Base-by-base conservation (phyloP, 2,113 vertebrate species). In the Grammatotria lemairii region DNA sequence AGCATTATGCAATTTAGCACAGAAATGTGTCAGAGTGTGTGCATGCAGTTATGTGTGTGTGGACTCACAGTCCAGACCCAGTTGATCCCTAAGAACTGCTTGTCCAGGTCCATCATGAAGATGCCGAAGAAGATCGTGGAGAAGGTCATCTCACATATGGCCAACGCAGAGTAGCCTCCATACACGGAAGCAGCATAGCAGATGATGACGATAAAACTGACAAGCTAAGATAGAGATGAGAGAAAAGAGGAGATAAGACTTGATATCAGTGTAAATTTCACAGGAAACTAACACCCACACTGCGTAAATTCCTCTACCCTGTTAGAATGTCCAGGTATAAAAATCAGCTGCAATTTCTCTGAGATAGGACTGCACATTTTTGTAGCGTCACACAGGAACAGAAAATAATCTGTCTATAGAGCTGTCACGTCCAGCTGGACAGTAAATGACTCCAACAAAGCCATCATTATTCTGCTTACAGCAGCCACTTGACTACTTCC, bases 21-120 rank as follows among this genome's bases (percentile, higher is more conserved):
- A 47, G 2, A 19, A 10, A 47, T 47, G 33, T 45, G 8, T 45
- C 5, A 2, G 16, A 1, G 55, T 0, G n/a, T 54, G 19, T 40
- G 21, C 14, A 53, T 51, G 28, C 0, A 5, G 8, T 63, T 13
- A 10, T 73, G 40, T 16, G 23, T 31, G 21, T 12, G n/a, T 0
- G 2, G 26, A 96, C 97, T 97, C 84, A 97, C 97, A 11, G 4
- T 96, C 97, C 97, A 97, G 28, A 93, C 2, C 97, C 97, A 97
- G 95, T 93, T 94, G 86, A 97, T 19, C 45, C 78, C 2, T 21
- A 5, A 5, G 57, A 97, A 1, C 93, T 96, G 94, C 90, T 97
- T 96, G 92, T 97, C 96, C 65, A 97, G 1, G 14, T 94, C 95
- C 94, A 96, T 89, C 95, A 96, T 96, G 90, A 96, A 97, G 91